Conservation (phyloP, 1,140 invertebrate genomes). For the Dysdera silvatica region DNA sequence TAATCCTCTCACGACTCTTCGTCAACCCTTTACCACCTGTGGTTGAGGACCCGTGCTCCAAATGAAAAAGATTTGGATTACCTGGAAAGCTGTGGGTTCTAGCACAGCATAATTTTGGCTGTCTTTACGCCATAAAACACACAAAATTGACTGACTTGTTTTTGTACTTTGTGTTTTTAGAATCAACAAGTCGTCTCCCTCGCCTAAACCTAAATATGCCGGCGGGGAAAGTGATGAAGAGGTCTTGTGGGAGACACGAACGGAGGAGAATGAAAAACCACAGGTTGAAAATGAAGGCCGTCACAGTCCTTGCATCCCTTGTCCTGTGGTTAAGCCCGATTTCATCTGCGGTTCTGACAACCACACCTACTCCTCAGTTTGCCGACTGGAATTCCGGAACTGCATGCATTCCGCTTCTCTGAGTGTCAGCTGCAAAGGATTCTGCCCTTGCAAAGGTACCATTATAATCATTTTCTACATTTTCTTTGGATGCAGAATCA, state of each 20-base stretch:
- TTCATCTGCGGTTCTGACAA: slow-evolving; percentile 85
- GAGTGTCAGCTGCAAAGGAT: slow-evolving; percentile 71
- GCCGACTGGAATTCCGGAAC: slow-evolving; percentile 81
- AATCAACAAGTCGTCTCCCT: neutral
- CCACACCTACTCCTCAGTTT: slow-evolving; percentile 82
- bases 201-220: too few relatives aligned
- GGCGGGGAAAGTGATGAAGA: too few relatives aligned
- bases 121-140: too few relatives aligned
- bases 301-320: slow-evolving; percentile 55
- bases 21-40: too few relatives aligned
- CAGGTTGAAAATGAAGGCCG: neutral
- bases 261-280: slow-evolving; percentile 4
- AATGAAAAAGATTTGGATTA: too few relatives aligned
- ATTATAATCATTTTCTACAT: slow-evolving; percentile 1
- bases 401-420: slow-evolving; percentile 71
- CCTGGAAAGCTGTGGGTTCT: too few relatives aligned
- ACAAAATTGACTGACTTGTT: too few relatives aligned
- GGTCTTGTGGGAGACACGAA: slow-evolving; percentile 15
- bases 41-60: too few relatives aligned
- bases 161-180: too few relatives aligned
- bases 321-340: slow-evolving; percentile 65
- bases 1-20: too few relatives aligned
- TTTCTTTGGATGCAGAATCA: too few relatives aligned
- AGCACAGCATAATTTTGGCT: too few relatives aligned
- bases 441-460: slow-evolving; percentile 77